phyloP scores from a whole-genome alignment of 2,888 invertebrate genomes.

The Brachyopa scutellaris region DNA sequence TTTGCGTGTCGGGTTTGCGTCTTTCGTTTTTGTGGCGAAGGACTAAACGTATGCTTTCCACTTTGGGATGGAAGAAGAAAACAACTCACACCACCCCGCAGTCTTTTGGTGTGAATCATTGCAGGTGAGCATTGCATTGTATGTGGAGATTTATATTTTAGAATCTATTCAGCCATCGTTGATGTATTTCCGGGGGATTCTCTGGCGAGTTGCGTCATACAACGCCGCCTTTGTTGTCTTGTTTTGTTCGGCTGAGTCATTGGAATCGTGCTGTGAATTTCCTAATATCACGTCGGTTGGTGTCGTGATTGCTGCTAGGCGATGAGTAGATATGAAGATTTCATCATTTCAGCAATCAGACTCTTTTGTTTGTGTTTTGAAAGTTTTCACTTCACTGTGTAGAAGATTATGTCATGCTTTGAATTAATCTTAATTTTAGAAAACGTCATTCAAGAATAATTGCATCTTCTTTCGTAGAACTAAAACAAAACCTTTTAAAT shows the following conservation, averaged over 20 bases:
- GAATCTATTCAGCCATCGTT: slow-evolving; percentile 24
- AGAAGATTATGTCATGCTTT: too few relatives aligned
- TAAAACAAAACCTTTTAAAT: too few relatives aligned
- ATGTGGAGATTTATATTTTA: slow-evolving; percentile 49
- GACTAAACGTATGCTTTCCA: slow-evolving; percentile 20
- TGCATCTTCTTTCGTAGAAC: too few relatives aligned
- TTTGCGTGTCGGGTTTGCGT: background rate
- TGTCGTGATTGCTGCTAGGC: slow-evolving; percentile 11
- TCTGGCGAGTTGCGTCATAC: slow-evolving; percentile 26
- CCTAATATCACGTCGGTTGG: slow-evolving; percentile 15
- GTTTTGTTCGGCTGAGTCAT: slow-evolving; percentile 35
- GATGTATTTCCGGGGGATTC: slow-evolving; percentile 40
- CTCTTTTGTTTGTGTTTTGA: background rate
- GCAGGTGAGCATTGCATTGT: slow-evolving; percentile 50
- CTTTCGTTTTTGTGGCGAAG: background rate
- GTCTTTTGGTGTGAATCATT: slow-evolving; percentile 60
- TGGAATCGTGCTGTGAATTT: slow-evolving; percentile 44
- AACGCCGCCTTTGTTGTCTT: background rate
- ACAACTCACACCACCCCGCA: slow-evolving; percentile 42
- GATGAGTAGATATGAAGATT: slow-evolving; percentile 15
- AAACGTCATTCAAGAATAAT: too few relatives aligned
- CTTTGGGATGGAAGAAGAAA: slow-evolving; percentile 32
- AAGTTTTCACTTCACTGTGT: too few relatives aligned
- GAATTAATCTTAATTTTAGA: too few relatives aligned
- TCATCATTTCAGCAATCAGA: background rate